Evolutionary conservation across 1,140 invertebrate genomes (phyloP), one percentile per base, ranked within the genome.

Genomic region (Medauroidea extradentata): DNA sequence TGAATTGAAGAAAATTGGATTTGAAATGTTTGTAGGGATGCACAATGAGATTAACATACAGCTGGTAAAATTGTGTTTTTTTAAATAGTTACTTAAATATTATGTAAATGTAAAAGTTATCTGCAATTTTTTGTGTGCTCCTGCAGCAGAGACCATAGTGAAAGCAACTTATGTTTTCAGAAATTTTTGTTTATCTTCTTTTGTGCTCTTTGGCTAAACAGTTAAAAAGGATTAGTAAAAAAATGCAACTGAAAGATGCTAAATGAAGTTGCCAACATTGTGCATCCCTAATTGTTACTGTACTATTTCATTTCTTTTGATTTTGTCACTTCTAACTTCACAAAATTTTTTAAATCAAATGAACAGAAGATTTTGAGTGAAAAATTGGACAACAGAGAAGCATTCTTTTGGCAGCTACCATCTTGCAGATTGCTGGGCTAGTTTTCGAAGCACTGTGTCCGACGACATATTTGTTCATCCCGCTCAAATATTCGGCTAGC

Each of bases 271-370:
- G 44, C 42, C 55, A 48, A 49, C 58, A 63, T 63, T 63, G 62
- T 63, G 62, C 62, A 63, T 63, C 62, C 53, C 53, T 44, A 61
- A 51, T 54, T 44, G 19, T n/a, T 21, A 43, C 13, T 43, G 14
- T 1, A 2, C 42, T n/a, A 46, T 25, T 25, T 21, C 44, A 46
- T 46, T 25, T 25, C 4, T 46, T 46, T 5, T 46, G 44, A 5
- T 34, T 34, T 34, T 34, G 29, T 11, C 29, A n/a, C n/a, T n/a
- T n/a, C n/a, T n/a, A n/a, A n/a, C n/a, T n/a, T n/a, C n/a, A n/a
- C n/a, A n/a, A n/a, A n/a, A n/a, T n/a, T n/a, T n/a, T n/a, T n/a
- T n/a, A n/a, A n/a, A n/a, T 34, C 29, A 7, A 4, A 11, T 34
- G 29, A 11, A 34, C 11, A 11, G 29, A 34, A 34, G 29, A 34